Percentiles rank a stretch among this genome's conserved stretches.
These are phyloP conservation scores for Acipenser oxyrinchus DNA, from an alignment of 2,797 vertebrate species.

Conservation along the genomic window DNA sequence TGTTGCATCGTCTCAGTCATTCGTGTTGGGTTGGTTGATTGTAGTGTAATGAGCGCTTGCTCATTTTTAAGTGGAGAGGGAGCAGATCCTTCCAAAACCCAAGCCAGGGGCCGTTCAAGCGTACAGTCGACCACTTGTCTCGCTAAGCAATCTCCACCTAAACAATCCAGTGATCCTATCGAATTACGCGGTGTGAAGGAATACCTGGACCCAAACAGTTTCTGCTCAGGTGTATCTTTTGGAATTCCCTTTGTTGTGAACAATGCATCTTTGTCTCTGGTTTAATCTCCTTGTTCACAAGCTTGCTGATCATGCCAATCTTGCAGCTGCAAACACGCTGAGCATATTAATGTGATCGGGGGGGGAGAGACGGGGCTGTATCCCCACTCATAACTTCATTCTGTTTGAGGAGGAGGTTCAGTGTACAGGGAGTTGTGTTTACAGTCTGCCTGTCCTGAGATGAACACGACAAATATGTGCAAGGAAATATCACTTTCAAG, in stretches of 20 bases:
- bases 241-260: conserved; percentile 8
- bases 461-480: too few species aligned
- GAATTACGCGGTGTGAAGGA: not conserved
- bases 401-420: too few species aligned
- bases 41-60: too few species aligned
- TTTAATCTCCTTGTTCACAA: conserved; percentile 34
- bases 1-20: too few species aligned
- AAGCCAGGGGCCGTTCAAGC: conserved; percentile 18
- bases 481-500: too few species aligned
- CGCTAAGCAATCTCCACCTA: conserved; percentile 10
- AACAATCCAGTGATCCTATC: conserved; percentile 12
- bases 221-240: conserved; percentile 14
- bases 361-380: conserved; percentile 28
- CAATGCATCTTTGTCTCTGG: conserved; percentile 14
- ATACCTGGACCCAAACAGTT: conserved; percentile 15
- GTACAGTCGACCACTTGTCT: conserved; percentile 6
- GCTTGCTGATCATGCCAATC: conserved; percentile 18
- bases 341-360: conserved; percentile 40
- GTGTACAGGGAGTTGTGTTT: too few species aligned
- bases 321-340: conserved; percentile 26
- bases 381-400: conserved; percentile 19
- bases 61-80: conserved; percentile 12
- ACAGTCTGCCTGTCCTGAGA: too few species aligned
- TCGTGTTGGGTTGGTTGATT: too few species aligned
- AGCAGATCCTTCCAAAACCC: conserved; percentile 16